Percentiles rank a stretch among this genome's conserved stretches.
Conservation (phyloP, 2,888 invertebrate genomes). For the Acleris laterana region DNA sequence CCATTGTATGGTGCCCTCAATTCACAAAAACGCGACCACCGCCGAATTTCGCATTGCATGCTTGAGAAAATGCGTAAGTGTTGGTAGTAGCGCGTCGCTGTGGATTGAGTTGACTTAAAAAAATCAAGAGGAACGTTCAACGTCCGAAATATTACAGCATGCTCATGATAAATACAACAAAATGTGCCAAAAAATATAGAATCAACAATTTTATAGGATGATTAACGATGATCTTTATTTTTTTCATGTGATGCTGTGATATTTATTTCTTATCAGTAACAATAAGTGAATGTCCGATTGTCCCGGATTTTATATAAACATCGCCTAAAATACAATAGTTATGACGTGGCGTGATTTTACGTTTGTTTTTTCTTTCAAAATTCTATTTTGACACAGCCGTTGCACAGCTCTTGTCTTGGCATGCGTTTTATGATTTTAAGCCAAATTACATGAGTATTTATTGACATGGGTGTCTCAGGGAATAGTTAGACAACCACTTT, state of each 20-base stretch:
- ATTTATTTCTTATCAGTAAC: conserved; percentile 31
- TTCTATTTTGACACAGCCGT: conserved; percentile 46
- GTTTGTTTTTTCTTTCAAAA: conserved; percentile 41
- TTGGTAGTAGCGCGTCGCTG: too few relatives aligned
- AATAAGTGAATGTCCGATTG: conserved; percentile 29
- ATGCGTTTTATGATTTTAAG: conserved; percentile 67
- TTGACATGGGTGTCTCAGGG: conserved; percentile 60
- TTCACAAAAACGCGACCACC: too few relatives aligned
- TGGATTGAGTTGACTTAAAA: too few relatives aligned
- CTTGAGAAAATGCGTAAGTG: too few relatives aligned
- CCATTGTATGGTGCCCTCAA: too few relatives aligned
- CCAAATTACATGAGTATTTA: conserved; percentile 69
- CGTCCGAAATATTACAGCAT: conserved; percentile 30
- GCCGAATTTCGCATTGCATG: too few relatives aligned
- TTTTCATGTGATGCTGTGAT: conserved; percentile 36
- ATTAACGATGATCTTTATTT: conserved; percentile 34
- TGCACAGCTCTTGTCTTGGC: conserved; percentile 61
- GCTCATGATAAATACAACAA: conserved; percentile 42
- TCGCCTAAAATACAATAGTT: conserved; percentile 1
- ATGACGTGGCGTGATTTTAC: conserved; percentile 12
- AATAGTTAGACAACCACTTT: conserved; percentile 51
- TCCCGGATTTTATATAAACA: conserved; percentile 5
- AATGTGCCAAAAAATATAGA: conserved; percentile 71
- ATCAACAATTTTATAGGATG: conserved; percentile 31
- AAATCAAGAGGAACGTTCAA: neutral